Percentiles rank a stretch among this genome's conserved stretches.
Evolutionary conservation across 2,888 invertebrate species (phyloP).

Genomic region (Drosophila nr. medialis): DNA sequence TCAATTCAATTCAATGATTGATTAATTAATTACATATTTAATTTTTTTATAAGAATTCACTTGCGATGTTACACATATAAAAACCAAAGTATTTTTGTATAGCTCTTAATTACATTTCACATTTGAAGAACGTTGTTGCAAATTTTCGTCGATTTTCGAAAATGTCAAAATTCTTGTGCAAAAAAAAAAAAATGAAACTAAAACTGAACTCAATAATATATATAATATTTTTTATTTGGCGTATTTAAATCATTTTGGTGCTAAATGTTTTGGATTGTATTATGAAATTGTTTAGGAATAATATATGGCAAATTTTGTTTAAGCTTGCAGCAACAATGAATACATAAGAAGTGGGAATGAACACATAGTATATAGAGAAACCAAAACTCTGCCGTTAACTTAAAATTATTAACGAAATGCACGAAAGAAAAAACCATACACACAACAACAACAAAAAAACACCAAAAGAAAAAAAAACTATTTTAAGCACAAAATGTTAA

Average conservation of each 20-base stretch:
- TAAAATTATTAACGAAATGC: constrained; percentile 11
- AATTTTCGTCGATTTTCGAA: constrained; percentile 53
- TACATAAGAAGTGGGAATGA: constrained; percentile 15
- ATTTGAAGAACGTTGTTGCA: constrained; percentile 63
- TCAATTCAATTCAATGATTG: constrained; percentile 39
- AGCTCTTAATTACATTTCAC: constrained; percentile 41
- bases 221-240: constrained; percentile 46
- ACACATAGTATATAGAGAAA: constrained; percentile 39
- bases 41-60: constrained; percentile 43
- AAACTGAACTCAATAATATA: constrained; percentile 30
- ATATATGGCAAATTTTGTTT: constrained; percentile 41
- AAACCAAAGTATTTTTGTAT: constrained; percentile 76
- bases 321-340: constrained; percentile 66
- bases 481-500: constrained; percentile 45
- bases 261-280: constrained; percentile 55
- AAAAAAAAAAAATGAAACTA: constrained; percentile 26
- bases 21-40: constrained; percentile 34
- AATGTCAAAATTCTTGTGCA: constrained; percentile 52
- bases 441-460: no score
- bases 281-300: constrained; percentile 45
- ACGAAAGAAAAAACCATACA: constrained; percentile 12
- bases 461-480: constrained; percentile 37
- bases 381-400: constrained; percentile 56
- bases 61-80: constrained; percentile 27
- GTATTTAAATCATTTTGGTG: constrained; percentile 71